Conservation (phyloP, 2,888 invertebrate species). For the Crocallis elinguaria region DNA sequence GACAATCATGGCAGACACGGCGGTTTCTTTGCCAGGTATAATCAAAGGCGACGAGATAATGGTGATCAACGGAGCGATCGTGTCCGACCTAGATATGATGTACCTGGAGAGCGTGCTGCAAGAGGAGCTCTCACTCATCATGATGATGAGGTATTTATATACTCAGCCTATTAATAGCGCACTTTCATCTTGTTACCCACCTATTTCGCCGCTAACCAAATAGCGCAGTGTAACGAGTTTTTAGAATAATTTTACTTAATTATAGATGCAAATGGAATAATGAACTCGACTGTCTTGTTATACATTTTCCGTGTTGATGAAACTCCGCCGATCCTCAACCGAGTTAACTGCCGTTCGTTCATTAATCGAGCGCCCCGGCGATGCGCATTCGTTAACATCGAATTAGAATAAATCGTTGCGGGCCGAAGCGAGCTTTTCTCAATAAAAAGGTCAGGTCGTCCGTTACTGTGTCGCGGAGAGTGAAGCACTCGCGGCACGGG, state of each 20-base stretch:
- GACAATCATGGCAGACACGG: constrained; percentile 59
- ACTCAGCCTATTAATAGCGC: constrained; percentile 33
- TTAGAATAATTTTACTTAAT: constrained; percentile 18
- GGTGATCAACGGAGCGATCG: constrained; percentile 99
- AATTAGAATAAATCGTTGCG: constrained; percentile 60
- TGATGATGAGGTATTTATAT: constrained; percentile 94
- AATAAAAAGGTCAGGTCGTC: constrained; percentile 47
- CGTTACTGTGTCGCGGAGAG: constrained; percentile 46
- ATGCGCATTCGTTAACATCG: constrained; percentile 61
- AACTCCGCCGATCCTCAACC: constrained; percentile 49
- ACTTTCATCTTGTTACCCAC: constrained; percentile 8
- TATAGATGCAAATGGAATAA: constrained; percentile 27
- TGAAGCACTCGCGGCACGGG: constrained; percentile 55
- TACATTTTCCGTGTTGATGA: constrained; percentile 51
- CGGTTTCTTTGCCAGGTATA: constrained; percentile 89
- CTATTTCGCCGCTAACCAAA: constrained; percentile 4
- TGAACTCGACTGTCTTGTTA: constrained; percentile 29
- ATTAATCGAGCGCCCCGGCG: constrained; percentile 56
- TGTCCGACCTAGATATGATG: constrained; percentile 99
- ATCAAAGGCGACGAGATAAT: constrained; percentile 99
- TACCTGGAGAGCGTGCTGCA: constrained; percentile 98
- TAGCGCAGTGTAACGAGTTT: constrained; percentile 11
- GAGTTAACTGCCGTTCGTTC: constrained; percentile 55
- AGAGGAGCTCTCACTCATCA: constrained; percentile 96
- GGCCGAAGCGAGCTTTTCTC: constrained; percentile 42